Base-by-base conservation (phyloP, 1,140 invertebrate species). In the Nephila pilipes region DNA sequence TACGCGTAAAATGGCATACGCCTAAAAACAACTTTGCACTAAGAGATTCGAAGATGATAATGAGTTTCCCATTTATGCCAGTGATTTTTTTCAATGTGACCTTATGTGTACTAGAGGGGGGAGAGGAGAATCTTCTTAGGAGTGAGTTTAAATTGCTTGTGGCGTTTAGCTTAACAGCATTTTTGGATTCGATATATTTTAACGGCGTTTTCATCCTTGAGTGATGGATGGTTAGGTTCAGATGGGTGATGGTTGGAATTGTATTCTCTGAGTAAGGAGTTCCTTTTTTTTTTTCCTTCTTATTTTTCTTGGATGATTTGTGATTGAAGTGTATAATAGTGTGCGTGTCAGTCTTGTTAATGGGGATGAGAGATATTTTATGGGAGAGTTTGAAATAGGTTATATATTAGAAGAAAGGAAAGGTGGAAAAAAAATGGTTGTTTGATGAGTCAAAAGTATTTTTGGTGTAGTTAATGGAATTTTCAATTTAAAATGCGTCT, bases 1-100 rank as follows among this genome's bases (percentile, higher is more conserved):
- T 92, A 83, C 89, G 90, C 90, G 16, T 80, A 92, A 92, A 85
- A 69, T 18, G 29, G 90, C 60, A 92, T 85, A 92, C 90, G 90
- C 90, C 90, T 92, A 55, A 92, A 92, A 92, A 92, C 90, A 85
- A 85, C 87, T 89, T 75, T 12, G 63, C n/a, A 55, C 38, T 57
- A 12, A 89, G 65, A 89, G n/a, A 89, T 75, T 36, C 38, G n/a
- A n/a, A 16, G 69, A 75, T 75, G 89, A 81, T 90, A 90, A 90
- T 90, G 69, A 90, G 89, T 60, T 90, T 79, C n/a, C 38, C 83
- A 85, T 85, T 85, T 85, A 55, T 55, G 54, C 25, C 32, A 22
- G 3, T 25, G 20, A 29, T 58, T 58, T 32, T 36, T 75, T 75
- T 75, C 69, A 36, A 75, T 32, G 69, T 75, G 69, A 75, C 69